Evolutionary conservation across 2,113 vertebrate species (phyloP).

Genomic region (Uropsilus gracilis): DNA sequence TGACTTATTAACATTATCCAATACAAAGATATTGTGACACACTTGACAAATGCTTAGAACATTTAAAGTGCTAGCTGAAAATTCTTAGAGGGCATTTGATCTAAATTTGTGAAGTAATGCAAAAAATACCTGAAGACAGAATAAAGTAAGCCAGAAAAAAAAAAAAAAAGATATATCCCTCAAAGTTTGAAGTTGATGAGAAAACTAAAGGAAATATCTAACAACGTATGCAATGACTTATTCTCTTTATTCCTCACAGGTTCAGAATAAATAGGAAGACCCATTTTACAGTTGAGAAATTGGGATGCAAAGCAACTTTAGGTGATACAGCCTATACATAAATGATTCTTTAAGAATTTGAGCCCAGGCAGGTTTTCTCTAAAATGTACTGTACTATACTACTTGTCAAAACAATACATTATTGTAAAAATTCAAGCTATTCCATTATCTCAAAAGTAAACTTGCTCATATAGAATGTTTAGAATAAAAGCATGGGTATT

Average conservation of each 20-base stretch:
- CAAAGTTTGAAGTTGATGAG: background rate
- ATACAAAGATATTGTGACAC: background rate
- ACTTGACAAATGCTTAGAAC: background rate
- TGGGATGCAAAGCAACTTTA: background rate
- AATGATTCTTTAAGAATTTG: background rate
- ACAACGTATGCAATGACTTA: background rate
- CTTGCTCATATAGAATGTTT: background rate
- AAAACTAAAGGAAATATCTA: background rate
- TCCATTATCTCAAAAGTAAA: background rate
- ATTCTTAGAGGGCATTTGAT: background rate
- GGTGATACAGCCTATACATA: background rate
- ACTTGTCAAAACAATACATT: background rate
- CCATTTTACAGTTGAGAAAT: constrained; percentile 6
- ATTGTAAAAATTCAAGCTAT: background rate
- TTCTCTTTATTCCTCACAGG: background rate
- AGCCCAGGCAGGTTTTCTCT: background rate
- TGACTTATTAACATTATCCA: background rate
- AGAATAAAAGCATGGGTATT: background rate
- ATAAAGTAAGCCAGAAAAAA: background rate
- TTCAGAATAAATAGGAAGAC: background rate
- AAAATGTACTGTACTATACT: background rate
- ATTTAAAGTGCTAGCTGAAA: background rate
- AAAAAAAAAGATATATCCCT: background rate
- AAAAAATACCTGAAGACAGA: background rate
- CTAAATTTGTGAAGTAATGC: background rate